phyloP scores from a whole-genome alignment of 2,113 vertebrate genomes.

The Brachyhypopomus occidentalis region DNA sequence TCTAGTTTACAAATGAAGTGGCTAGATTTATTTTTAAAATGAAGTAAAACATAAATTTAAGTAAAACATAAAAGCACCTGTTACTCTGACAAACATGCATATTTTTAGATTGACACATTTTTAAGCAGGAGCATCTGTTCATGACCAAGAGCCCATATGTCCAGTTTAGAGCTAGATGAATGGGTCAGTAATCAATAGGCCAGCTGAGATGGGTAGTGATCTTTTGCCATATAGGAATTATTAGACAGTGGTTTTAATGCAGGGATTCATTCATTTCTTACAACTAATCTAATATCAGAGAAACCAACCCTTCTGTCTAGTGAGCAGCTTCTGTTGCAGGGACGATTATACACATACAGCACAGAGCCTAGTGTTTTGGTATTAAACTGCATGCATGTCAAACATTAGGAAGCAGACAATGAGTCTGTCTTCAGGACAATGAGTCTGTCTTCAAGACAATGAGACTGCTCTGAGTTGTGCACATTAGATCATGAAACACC shows the following conservation, averaged over 20 bases:
- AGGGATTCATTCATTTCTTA: conserved; percentile 1
- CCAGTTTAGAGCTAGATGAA: not conserved
- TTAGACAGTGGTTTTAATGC: conserved; percentile 10
- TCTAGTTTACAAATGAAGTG: not conserved
- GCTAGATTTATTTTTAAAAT: not conserved
- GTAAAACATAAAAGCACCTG: not conserved
- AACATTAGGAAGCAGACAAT: conserved; percentile 29
- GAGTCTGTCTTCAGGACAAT: conserved; percentile 20
- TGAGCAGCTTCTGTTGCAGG: conserved; percentile 67
- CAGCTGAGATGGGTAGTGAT: not conserved
- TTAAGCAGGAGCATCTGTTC: not conserved
- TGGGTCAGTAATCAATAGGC: no score
- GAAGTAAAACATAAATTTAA: not conserved
- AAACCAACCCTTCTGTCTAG: conserved; percentile 41
- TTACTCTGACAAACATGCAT: not conserved
- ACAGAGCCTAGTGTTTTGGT: conserved; percentile 52
- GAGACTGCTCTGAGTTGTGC: conserved; percentile 53
- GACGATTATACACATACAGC: conserved; percentile 63
- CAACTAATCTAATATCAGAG: not conserved
- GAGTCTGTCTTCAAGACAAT: conserved; percentile 35
- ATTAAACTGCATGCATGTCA: conserved; percentile 63
- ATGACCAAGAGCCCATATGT: not conserved
- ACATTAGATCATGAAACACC: conserved; percentile 64
- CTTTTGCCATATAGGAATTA: not conserved
- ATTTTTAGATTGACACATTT: not conserved